Percentiles rank a stretch among this genome's conserved stretches.
phyloP scores from a whole-genome alignment of 2,797 vertebrate species.

The Setipinna tenuifilis region DNA sequence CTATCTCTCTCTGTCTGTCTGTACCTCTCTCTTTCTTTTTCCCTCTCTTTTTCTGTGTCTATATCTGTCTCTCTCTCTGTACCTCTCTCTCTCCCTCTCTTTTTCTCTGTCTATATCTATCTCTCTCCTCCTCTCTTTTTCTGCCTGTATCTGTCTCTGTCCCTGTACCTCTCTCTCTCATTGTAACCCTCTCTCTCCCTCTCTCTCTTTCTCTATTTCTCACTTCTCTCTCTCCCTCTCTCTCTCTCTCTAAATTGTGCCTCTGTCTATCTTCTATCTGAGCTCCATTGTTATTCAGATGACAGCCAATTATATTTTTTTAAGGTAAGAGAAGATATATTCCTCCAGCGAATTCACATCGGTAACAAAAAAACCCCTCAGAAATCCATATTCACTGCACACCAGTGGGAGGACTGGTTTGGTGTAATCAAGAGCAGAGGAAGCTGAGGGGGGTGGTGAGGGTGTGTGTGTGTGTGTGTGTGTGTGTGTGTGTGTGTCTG shows the following conservation, averaged over 20 bases:
- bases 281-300: background rate
- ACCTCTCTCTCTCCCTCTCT: background rate
- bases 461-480: background rate
- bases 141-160: background rate
- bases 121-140: background rate
- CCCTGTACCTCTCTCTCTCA: background rate
- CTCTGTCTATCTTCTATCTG: background rate
- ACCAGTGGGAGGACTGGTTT: background rate
- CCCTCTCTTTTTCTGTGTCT: background rate
- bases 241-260: background rate
- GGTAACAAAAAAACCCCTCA: background rate
- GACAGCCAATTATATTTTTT: background rate
- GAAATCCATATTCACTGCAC: background rate
- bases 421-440: background rate
- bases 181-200: background rate
- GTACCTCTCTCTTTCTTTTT: background rate
- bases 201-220: too few species aligned
- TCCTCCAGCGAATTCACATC: background rate
- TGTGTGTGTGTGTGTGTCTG: conserved; percentile 21
- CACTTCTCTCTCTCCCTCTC: background rate
- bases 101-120: background rate
- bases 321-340: background rate
- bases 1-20: background rate
- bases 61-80: background rate
- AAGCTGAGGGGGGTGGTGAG: background rate